These are phyloP conservation scores for Heterocephalus glaber DNA, from an alignment of 2,113 vertebrate species.

Conservation along the genomic window DNA sequence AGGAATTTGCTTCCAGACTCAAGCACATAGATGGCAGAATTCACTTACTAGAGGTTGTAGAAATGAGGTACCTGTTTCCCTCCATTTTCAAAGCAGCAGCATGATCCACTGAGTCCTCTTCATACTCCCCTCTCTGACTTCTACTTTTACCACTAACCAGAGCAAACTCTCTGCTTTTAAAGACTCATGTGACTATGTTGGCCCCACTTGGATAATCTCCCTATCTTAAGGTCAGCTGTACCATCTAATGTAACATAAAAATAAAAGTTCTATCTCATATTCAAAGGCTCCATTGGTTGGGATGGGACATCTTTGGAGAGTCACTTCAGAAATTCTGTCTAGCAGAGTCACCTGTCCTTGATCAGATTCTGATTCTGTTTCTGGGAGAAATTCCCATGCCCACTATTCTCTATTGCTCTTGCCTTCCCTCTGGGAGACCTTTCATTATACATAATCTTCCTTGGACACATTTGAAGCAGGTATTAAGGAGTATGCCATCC, in stretches of 20 bases:
- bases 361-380: conserved; percentile 30
- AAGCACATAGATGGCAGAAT: not conserved
- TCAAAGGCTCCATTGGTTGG: not conserved
- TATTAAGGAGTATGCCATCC: not conserved
- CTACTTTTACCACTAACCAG: not conserved
- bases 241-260: not conserved
- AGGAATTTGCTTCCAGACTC: not conserved
- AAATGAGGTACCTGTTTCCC: not conserved
- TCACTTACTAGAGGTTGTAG: not conserved
- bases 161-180: not conserved
- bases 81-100: not conserved
- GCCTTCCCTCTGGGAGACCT: not conserved
- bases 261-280: not conserved
- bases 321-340: conserved; percentile 1
- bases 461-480: not conserved
- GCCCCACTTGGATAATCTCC: not conserved
- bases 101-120: not conserved
- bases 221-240: not conserved
- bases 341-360: not conserved
- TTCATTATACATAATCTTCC: not conserved
- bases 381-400: not conserved
- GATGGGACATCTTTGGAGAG: not conserved
- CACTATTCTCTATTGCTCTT: not conserved
- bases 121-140: not conserved
- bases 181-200: not conserved